Conservation (phyloP, 2,113 vertebrate species). For the Amphiprion percula region DNA sequence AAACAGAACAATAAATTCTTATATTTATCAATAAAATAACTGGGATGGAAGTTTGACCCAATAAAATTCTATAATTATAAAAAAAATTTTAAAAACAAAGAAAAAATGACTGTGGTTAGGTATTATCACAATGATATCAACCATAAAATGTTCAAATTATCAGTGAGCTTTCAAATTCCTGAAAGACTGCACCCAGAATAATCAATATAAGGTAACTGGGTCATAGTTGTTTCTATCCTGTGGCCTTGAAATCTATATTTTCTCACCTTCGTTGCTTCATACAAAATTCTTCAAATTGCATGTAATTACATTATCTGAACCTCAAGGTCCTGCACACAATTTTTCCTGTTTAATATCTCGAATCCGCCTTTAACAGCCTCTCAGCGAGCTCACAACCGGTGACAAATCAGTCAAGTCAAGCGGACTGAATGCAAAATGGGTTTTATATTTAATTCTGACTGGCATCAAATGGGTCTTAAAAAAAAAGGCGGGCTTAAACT, state of each 20-base stretch:
- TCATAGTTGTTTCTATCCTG: too few species aligned
- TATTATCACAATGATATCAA: too few species aligned
- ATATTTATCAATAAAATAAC: too few species aligned
- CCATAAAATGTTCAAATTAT: too few species aligned
- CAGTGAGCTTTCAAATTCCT: too few species aligned
- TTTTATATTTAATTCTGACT: conserved; percentile 58
- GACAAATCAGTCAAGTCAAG: conserved; percentile 44
- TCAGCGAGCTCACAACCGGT: conserved; percentile 25
- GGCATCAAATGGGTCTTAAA: conserved; percentile 50
- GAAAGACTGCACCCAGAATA: neutral
- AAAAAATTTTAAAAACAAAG: too few species aligned
- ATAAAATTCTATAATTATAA: too few species aligned
- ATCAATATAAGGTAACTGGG: neutral
- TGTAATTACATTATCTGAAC: conserved; percentile 30
- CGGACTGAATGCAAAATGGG: conserved; percentile 44
- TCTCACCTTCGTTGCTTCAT: neutral
- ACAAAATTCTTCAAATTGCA: neutral
- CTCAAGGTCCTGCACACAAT: conserved; percentile 20
- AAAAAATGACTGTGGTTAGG: too few species aligned
- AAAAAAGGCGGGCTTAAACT: conserved; percentile 29
- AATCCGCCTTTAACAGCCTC: conserved; percentile 40
- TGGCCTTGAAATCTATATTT: neutral
- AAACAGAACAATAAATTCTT: too few species aligned
- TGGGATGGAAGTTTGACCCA: too few species aligned
- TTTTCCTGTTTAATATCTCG: conserved; percentile 31